Base-by-base conservation (phyloP, 2,113 vertebrate genomes). In the Verasper variegatus region DNA sequence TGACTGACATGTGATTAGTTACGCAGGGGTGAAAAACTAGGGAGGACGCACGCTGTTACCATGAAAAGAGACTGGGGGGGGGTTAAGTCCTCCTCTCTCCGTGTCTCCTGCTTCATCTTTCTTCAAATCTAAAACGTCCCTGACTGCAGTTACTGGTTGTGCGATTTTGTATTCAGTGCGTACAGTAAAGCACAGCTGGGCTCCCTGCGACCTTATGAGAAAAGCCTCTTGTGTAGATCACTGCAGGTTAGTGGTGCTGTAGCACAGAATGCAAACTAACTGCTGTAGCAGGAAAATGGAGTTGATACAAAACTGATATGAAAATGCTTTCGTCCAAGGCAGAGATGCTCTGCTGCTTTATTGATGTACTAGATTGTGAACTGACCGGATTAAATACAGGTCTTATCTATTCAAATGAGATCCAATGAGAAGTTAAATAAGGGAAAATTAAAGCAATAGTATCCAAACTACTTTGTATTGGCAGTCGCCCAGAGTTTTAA, bases 1-100 rank as follows among this genome's bases (percentile, higher is more conserved):
- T 90, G 92, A 92, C 74, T 88, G 90, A 90, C 91, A 83, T 80
- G 87, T 71, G 82, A 92, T 94, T 92, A 91, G 91, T 88, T 86
- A 91, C 84, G 79, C 76, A 65, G 76, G 67, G 67, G 54, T 77
- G 76, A 58, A 87, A 86, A 89, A 88, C 61, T 45, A 66, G 60
- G 74, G 78, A 77, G 82, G 84, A n/a, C 21, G 63, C 63, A 47
- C 26, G 59, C 83, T 78, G 84, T 71, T 68, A 73, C 70, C 77
- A 81, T 80, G 76, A 82, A 82, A 68, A 91, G 83, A 83, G 61
- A 66, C 76, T 24, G 68, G 60, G 60, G 76, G 71, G 80, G 80
- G 82, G 74, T 56, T 64, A 73, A 75, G 78, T 78, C 74, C 76
- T 77, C 27, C 54, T 57, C 64, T 58, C 61, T 71, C 42, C 70